Evolutionary conservation across 2,888 invertebrate species (phyloP), one percentile per base, ranked within the genome.

Genomic region (Fabriciana adippe): DNA sequence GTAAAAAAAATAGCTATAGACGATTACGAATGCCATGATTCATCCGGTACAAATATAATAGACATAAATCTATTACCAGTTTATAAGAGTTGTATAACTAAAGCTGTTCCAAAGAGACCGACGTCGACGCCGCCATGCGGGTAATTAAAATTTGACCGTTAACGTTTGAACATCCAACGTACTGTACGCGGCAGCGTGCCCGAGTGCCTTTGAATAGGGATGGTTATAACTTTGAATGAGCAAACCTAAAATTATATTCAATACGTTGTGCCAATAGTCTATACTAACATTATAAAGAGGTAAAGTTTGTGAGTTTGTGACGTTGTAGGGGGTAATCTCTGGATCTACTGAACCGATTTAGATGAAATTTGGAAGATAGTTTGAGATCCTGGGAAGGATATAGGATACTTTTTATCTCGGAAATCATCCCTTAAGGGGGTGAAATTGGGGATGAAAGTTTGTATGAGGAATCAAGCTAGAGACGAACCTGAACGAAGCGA

Each of bases 111-210:
- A 53, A 51, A n/a, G 61, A 61, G 50, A 18, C 35, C 61, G 61
- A 21, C 61, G 35, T 13, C 35, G 61, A 35, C 50, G 65, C 51
- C 60, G 50, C 18, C 66, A 63, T 63, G 68, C 53, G 65, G 61
- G 65, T 65, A 62, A 64, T 68, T 64, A 68, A 64, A 68, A 48
- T 64, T 63, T 59, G 64, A 48, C 68, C 68, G 68, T 68, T 68
- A 64, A 55, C 54, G 57, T 59, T 60, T 55, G 59, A 54, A 64
- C 68, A 14, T 53, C 18, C 18, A 13, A 54, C 18, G n/a, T 26
- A n/a, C 6, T 31, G 21, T 41, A 48, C 48, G 55, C 50, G 48
- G 35, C 64, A 35, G 48, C 13, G 13, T 41, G 35, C 48, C 48
- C 50, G 48, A 26, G 59, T 45, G 48, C 15, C 16, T 54, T 64